Evolutionary conservation across 2,113 vertebrate species (phyloP).

Genomic region (Indicator maculatus): DNA sequence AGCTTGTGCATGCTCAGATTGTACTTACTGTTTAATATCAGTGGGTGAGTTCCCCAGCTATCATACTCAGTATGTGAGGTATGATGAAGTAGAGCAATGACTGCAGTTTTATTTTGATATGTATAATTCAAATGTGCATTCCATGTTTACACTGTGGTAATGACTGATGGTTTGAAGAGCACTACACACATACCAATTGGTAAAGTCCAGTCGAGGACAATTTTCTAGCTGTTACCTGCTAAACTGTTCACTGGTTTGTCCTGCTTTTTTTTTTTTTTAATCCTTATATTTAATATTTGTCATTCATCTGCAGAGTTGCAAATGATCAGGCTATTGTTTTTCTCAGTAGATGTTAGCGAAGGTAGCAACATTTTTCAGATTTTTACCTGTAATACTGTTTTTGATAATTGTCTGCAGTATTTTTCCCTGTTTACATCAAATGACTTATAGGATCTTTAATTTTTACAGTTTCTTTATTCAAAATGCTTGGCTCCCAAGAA

Average conservation of each 20-base stretch:
- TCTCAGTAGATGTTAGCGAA: not conserved
- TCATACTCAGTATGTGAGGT: not conserved
- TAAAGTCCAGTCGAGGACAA: not conserved
- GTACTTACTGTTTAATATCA: not conserved
- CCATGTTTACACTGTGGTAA: not conserved
- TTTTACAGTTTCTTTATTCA: not conserved
- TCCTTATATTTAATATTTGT: not conserved
- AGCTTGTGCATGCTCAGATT: not conserved
- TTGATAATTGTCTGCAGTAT: not conserved
- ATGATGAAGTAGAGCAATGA: not conserved
- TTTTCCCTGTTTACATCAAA: not conserved
- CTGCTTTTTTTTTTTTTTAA: not conserved
- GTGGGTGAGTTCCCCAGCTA: not conserved
- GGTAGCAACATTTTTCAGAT: not conserved
- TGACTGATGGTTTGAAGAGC: not conserved
- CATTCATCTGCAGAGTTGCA: not conserved
- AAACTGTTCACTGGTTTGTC: not conserved
- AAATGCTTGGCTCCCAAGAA: slow-evolving; percentile 53
- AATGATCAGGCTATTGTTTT: not conserved
- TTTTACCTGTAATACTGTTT: not conserved
- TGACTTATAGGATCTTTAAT: not conserved
- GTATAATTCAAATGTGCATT: not conserved
- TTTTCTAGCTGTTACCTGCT: not conserved
- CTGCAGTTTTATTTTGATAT: not conserved
- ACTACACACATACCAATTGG: not conserved